Percentiles rank a stretch among this genome's conserved stretches.
phyloP scores from a whole-genome alignment of 1,140 invertebrate species.

The Panagrolaimus sp. region DNA sequence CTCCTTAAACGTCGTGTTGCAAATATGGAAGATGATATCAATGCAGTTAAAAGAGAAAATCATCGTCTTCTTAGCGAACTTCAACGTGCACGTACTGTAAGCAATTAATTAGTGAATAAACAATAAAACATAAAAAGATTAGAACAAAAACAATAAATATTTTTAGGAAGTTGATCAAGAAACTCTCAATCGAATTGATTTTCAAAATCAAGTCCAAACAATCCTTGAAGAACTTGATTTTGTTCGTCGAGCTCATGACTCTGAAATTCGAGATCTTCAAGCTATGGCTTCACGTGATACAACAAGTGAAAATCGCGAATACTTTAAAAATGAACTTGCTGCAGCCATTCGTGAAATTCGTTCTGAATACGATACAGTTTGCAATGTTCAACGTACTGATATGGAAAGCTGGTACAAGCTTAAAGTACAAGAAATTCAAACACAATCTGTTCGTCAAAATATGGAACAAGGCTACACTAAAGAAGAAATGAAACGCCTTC shows the following conservation, averaged over 20 bases:
- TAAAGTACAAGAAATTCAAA: conserved; percentile 62
- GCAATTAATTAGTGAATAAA: conserved; percentile 1
- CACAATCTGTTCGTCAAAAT: conserved; percentile 61
- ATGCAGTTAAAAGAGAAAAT: conserved; percentile 50
- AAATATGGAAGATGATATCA: conserved; percentile 54
- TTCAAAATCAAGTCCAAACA: conserved; percentile 57
- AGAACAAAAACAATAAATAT: conserved; percentile 10
- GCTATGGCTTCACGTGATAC: conserved; percentile 63
- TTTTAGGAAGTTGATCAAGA: conserved; percentile 57
- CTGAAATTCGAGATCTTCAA: conserved; percentile 62
- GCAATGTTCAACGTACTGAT: conserved; percentile 60
- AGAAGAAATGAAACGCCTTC: conserved; percentile 62
- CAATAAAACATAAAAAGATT: conserved; percentile 8
- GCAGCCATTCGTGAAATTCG: conserved; percentile 63
- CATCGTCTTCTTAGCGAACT: conserved; percentile 39
- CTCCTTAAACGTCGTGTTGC: conserved; percentile 50
- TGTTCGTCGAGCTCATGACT: conserved; percentile 52
- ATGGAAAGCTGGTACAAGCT: conserved; percentile 59
- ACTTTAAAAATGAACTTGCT: conserved; percentile 61
- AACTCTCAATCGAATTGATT: conserved; percentile 56
- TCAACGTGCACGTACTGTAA: conserved; percentile 36
- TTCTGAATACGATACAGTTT: conserved; percentile 61
- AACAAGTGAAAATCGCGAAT: conserved; percentile 62
- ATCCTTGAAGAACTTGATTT: conserved; percentile 57
- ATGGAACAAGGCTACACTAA: conserved; percentile 62